A percentile compares a stretch with the other conserved stretches of the same genome.
phyloP scores from a whole-genome alignment of 2,797 vertebrate species.

The Sphenopsis melanotis region DNA sequence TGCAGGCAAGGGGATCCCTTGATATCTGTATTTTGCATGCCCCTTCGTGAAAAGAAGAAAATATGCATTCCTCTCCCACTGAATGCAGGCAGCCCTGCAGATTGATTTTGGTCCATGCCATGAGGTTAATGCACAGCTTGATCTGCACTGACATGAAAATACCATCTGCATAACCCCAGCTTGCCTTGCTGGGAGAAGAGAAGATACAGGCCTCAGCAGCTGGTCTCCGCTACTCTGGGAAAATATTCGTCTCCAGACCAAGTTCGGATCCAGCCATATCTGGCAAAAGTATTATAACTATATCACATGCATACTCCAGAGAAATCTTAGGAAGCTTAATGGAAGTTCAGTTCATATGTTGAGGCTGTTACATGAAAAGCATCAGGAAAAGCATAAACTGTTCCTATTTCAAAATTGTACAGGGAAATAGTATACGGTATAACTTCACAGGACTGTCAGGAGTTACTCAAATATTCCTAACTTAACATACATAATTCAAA shows the following conservation, averaged over 20 bases:
- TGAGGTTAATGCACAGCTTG: slow-evolving; percentile 58
- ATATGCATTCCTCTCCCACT: not conserved
- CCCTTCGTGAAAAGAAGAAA: not conserved
- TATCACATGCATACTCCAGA: slow-evolving; percentile 40
- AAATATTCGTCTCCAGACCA: slow-evolving; percentile 50
- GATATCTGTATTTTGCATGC: not conserved
- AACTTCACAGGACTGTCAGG: not conserved
- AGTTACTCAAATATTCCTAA: not conserved
- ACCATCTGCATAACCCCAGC: slow-evolving; percentile 57
- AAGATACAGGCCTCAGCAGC: slow-evolving; percentile 54
- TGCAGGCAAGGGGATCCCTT: not conserved
- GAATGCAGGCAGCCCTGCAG: slow-evolving; percentile 22
- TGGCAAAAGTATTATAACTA: slow-evolving; percentile 38
- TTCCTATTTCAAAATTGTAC: not conserved
- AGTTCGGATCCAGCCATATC: slow-evolving; percentile 45
- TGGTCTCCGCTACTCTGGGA: slow-evolving; percentile 61
- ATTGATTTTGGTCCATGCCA: slow-evolving; percentile 59
- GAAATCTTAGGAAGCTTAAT: slow-evolving; percentile 58
- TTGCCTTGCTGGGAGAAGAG: slow-evolving; percentile 44
- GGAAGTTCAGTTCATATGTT: slow-evolving; percentile 50
- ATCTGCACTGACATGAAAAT: slow-evolving; percentile 61
- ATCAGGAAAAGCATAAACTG: slow-evolving; percentile 51
- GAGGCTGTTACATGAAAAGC: slow-evolving; percentile 47
- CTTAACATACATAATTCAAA: not conserved
- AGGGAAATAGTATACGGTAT: not conserved